Base-by-base conservation (phyloP, 2,113 vertebrate species). In the Monopterus albus region DNA sequence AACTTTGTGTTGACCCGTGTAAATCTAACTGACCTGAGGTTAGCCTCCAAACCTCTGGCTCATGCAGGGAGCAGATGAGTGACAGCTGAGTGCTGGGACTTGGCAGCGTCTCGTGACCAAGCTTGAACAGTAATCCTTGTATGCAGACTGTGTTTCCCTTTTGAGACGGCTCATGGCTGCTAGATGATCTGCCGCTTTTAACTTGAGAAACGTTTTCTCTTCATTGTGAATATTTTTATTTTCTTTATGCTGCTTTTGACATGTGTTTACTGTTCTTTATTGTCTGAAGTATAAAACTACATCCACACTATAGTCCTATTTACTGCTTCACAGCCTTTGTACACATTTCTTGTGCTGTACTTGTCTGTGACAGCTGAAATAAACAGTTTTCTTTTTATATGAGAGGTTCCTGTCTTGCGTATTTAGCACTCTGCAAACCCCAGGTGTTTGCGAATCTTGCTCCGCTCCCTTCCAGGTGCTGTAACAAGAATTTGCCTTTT, bases 331-430 rank as follows among this genome's bases (percentile, higher is more conserved):
- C 46, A 13, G 25, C 43, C 20, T 68, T 45, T 36, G 6, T 12
- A 33, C 39, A 23, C 33, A 28, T 64, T 52, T 31, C 64, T 14
- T n/a, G n/a, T n/a, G 0, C 18, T 58, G 6, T 9, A 3, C 5
- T 3, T 6, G 26, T 10, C 23, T 49, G n/a, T 56, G 28, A 70
- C 56, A 68, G 58, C 51, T 56, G 21, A 72, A 51, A 47, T 35
- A 46, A 68, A 68, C 53, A 2, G 50, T 59, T 73, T 69, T 21
- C 25, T 63, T 65, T 61, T 42, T n/a, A 40, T 13, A 26, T 33
- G 58, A 46, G 31, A 40, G 40, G 21, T 49, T 50, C 23, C 36
- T 57, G 23, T 66, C 46, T 29, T 20, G 38, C 20, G 67, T 62
- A 62, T 67, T 56, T 55, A 46, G 42, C 14, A 17, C 43, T 74